Base-by-base conservation (phyloP, 2,113 vertebrate species). In the Apodemus speciosus region DNA sequence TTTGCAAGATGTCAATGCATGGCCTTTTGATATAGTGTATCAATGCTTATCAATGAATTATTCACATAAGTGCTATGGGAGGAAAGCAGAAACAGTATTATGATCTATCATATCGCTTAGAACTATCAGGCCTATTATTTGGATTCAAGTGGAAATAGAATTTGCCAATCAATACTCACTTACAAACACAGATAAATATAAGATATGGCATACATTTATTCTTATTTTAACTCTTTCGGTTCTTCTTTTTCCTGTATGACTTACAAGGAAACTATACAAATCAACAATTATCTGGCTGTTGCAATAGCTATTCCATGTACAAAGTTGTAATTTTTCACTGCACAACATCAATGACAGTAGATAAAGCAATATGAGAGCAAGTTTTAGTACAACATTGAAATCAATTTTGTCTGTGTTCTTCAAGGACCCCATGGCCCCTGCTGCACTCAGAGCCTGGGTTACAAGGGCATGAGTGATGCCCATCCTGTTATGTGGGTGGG, bases 121-220 rank as follows among this genome's bases (percentile, higher is more conserved):
- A 56, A 35, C 73, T 43, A 69, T 43, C 69, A 93, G 11, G 21
- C 14, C 4, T 46, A 32, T 71, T 75, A 49, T 79, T 66, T 49
- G 25, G 43, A 94, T 72, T 88, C 64, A 72, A 79, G 46, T 49
- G n/a, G 53, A 89, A 84, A 73, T 85, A 85, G 77, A 85, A 88
- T 77, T 53, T 43, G 30, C 40, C 21, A 72, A 18, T 85, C 79
- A 68, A 85, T 38, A 51, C 38, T 84, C n/a, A 66, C 11, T 3
- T 38, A 51, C 21, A 62, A 53, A 53, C 30, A 40, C 30, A 71
- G 25, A 53, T 56, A 56, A 49, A 40, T 64, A 23, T 1, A n/a
- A 60, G 84, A 51, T 20, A 15, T 6, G 62, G 43, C 16, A 15
- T 25, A 16, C 49, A 53, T 62, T 21, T 6, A 18, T 43, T 56